Base-by-base conservation (phyloP, 1,140 invertebrate genomes). In the Adoxophyes honmai region DNA sequence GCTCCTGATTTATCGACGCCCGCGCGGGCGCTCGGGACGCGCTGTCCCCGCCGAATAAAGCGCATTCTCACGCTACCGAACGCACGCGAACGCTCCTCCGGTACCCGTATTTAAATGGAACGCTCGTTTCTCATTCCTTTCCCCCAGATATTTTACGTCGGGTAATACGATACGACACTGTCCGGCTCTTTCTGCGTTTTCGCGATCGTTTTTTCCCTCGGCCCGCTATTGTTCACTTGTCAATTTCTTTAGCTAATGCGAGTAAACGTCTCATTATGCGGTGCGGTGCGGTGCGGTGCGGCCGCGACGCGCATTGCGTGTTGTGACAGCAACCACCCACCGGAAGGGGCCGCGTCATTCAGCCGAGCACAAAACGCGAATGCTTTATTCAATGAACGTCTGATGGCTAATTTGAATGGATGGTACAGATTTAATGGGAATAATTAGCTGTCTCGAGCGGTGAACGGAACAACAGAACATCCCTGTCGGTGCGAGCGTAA, bases 161-260 rank as follows among this genome's bases (percentile, higher is more conserved):
- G 73, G 86, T 88, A 88, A 88, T 84, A 86, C 86, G 86, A 88
- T 86, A 88, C 86, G 76, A 86, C 81, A 86, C 86, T 86, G 86
- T 86, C 83, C 86, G 86, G 83, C 81, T 80, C 78, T 81, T 88
- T 88, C 80, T 88, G 77, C 74, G 77, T 85, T 85, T 80, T 83
- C 80, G 71, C 75, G 62, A 70, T 82, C 75, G 68, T 86, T 86
- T 88, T 88, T 81, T 70, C 75, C 77, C 72, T 76, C 71, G 69
- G 67, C 64, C 75, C 75, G 78, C 83, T 88, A 88, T 88, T 88
- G 86, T 88, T 86, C 86, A 88, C 86, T 86, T 86, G 86, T 88
- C 86, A 88, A 88, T 88, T 88, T 86, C 86, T 88, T 86, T 85
- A 81, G 83, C 83, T 88, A 88, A 88, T 88, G 83, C 80, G 86